Evolutionary conservation across 2,797 vertebrate genomes (phyloP), one percentile per base, ranked within the genome.

Genomic region (Myioborus melanocephalus): DNA sequence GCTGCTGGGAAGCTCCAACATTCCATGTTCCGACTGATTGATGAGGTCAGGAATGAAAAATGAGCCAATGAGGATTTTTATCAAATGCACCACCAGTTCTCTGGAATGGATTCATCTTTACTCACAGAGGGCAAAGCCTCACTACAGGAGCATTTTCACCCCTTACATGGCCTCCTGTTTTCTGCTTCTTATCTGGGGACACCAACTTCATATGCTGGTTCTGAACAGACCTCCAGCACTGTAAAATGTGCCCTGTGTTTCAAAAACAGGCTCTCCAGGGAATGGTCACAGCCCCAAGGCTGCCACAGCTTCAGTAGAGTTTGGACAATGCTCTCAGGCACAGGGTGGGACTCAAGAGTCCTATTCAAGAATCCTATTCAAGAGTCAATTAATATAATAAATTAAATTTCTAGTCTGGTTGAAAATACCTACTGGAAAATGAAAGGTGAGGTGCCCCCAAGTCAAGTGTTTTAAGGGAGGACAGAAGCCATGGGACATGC

Each of bases 261-360:
- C 55, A 15, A 17, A 73, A 73, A 60, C 12, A 30, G 46, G 14
- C 17, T 73, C 39, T 37, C 14, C 41, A 41, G 26, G n/a, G 16
- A 50, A 10, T 19, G 77, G 26, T 3, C 39, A 32, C 0, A 0
- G 46, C n/a, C 39, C 28, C 21, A 12, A 15, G 34, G 60, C 21
- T 32, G 10, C 14, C 60, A 73, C 2, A 66, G 30, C 26, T 27
- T 46, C 21, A 30, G 8, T 2, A 59, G 11, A 1, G 3, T 9
- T 59, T 15, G 46, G 34, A 47, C 21, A 88, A 4, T 0, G 1
- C 30, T 20, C 34, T 20, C 17, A 47, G 46, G 34, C 8, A 12
- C 8, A 35, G 32, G 10, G 17, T 46, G 53, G 18, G 10, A 47
- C 16, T 59, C 56, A 37, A 19, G 34, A 59, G 8, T 37, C 16